phyloP scores from a whole-genome alignment of 2,797 vertebrate genomes.

The Myripristis murdjan region DNA sequence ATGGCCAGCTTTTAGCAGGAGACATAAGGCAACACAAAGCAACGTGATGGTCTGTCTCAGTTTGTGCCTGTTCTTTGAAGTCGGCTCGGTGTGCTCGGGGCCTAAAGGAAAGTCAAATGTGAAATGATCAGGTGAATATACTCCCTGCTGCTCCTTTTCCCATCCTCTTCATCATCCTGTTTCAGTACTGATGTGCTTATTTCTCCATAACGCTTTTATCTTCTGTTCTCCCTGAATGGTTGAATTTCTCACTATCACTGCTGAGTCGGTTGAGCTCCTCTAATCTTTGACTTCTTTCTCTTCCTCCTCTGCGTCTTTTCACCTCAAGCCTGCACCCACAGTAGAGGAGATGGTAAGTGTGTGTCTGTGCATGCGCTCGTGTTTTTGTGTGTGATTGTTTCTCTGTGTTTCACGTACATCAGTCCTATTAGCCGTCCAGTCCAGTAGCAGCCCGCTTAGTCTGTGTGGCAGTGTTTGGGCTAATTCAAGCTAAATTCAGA shows the following conservation, averaged over 20 bases:
- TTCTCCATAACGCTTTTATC: background rate
- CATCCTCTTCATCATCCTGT: too few relatives aligned
- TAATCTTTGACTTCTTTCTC: slow-evolving; percentile 54
- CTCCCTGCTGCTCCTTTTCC: too few relatives aligned
- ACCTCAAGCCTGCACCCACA: slow-evolving; percentile 92
- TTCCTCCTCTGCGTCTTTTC: slow-evolving; percentile 53
- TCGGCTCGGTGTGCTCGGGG: too few relatives aligned
- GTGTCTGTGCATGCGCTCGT: slow-evolving; percentile 29
- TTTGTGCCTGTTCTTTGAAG: too few relatives aligned
- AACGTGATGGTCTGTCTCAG: too few relatives aligned
- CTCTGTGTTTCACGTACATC: slow-evolving; percentile 6
- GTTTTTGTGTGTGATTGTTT: slow-evolving; percentile 30
- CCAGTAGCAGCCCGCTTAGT: too few relatives aligned
- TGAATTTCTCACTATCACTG: background rate
- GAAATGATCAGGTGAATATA: too few relatives aligned
- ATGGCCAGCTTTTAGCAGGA: too few relatives aligned
- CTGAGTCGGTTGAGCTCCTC: slow-evolving; percentile 31
- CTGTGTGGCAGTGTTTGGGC: background rate
- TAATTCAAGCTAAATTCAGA: background rate
- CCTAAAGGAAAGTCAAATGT: too few relatives aligned
- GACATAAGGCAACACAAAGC: too few relatives aligned
- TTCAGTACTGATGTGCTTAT: background rate
- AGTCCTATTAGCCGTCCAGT: too few relatives aligned
- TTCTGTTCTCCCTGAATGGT: background rate
- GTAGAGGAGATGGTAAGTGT: slow-evolving; percentile 96